A percentile compares a stretch with the other conserved stretches of the same genome.
These are phyloP conservation scores for Pocillopora grandis DNA, from an alignment of 92 coral and sea anemone genomes.

Conservation along the genomic window DNA sequence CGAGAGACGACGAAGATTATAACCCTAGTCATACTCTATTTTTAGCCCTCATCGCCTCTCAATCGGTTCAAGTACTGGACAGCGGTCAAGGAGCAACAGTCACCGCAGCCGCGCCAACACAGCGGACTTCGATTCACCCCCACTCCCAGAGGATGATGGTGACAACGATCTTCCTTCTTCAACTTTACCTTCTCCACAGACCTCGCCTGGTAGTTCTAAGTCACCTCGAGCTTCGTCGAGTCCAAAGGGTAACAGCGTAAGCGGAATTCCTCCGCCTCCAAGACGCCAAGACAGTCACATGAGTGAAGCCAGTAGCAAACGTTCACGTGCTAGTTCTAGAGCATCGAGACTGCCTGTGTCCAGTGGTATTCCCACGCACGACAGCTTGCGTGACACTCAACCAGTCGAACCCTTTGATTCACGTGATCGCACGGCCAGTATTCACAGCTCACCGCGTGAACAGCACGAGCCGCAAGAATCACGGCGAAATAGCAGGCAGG, in stretches of 20 bases:
- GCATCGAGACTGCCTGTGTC: conserved; percentile 56
- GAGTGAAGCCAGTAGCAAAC: conserved; percentile 53
- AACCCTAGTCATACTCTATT: neutral
- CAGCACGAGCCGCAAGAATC: conserved; percentile 43
- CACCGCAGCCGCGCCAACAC: conserved; percentile 71
- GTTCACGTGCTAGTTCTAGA: conserved; percentile 60
- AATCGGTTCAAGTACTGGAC: conserved; percentile 52
- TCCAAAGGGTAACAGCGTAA: conserved; percentile 42
- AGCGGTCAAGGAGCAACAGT: conserved; percentile 71
- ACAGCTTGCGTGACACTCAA: conserved; percentile 24
- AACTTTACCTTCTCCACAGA: conserved; percentile 63
- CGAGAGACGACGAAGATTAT: no score
- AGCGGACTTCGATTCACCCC: conserved; percentile 48
- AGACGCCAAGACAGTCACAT: conserved; percentile 58
- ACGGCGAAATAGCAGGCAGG: conserved; percentile 9
- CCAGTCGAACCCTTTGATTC: conserved; percentile 23
- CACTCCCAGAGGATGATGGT: conserved; percentile 40
- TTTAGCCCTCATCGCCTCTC: conserved; percentile 57
- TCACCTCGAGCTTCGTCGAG: conserved; percentile 69
- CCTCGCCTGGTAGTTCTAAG: conserved; percentile 51
- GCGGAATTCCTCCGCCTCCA: conserved; percentile 53
- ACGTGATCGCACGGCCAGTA: conserved; percentile 45
- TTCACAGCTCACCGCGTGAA: conserved; percentile 70
- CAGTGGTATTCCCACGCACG: conserved; percentile 16
- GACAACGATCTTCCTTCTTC: conserved; percentile 53